phyloP scores from a whole-genome alignment of 2,113 vertebrate species.

The Struthidea cinerea region DNA sequence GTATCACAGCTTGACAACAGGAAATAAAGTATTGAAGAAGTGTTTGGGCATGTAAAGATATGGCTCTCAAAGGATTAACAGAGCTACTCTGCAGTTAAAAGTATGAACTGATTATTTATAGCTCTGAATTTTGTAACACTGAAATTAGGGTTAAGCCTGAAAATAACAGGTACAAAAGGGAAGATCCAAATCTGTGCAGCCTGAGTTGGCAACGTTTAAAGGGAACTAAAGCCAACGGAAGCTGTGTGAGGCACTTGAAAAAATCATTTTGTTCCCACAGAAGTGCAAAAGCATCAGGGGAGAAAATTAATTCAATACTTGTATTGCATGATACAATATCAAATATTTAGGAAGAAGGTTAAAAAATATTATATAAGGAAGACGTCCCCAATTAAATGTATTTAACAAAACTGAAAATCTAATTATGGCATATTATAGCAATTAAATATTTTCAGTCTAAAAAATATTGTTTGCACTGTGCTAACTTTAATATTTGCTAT shows the following conservation, averaged over 20 bases:
- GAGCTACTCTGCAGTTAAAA: neutral
- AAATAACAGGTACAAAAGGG: slow-evolving; percentile 45
- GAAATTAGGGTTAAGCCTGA: slow-evolving; percentile 32
- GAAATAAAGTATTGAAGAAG: slow-evolving; percentile 19
- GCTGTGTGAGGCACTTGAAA: slow-evolving; percentile 40
- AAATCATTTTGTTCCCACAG: slow-evolving; percentile 47
- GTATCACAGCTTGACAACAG: slow-evolving; percentile 2
- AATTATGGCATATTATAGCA: neutral
- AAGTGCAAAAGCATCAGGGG: neutral
- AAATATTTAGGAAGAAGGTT: neutral
- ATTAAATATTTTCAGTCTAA: neutral
- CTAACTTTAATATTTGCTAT: neutral
- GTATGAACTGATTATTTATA: slow-evolving; percentile 33
- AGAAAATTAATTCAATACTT: slow-evolving; percentile 22
- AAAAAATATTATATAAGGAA: neutral
- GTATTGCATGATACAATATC: neutral
- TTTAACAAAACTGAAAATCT: neutral
- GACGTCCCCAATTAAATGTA: neutral
- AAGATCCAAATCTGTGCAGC: neutral
- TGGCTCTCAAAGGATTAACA: slow-evolving; percentile 14
- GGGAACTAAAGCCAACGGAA: slow-evolving; percentile 41
- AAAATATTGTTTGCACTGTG: neutral
- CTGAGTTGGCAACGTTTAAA: slow-evolving; percentile 30
- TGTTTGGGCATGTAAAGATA: neutral
- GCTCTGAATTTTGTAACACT: neutral